Percentiles rank a stretch among this genome's conserved stretches.
Conservation (phyloP, 2,113 vertebrate species). For the Dasypus novemcinctus region DNA sequence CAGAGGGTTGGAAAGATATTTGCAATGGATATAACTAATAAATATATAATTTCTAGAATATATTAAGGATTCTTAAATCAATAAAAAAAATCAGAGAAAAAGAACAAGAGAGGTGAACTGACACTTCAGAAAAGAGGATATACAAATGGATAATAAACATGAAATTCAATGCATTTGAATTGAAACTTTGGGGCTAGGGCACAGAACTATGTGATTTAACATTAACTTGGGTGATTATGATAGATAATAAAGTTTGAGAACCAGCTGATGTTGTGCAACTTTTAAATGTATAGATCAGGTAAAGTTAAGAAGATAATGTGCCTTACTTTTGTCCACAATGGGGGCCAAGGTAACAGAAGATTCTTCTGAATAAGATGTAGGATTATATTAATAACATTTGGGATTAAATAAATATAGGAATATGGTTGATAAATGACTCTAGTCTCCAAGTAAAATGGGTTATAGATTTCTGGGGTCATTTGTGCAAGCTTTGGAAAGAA, state of each 20-base stretch:
- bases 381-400: neutral
- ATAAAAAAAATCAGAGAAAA: neutral
- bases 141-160: neutral
- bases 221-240: no score
- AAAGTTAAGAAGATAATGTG: neutral
- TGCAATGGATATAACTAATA: no score
- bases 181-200: no score
- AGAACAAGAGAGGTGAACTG: neutral
- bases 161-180: no score
- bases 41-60: neutral
- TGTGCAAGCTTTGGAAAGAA: neutral
- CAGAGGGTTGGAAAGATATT: no score
- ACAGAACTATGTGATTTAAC: no score
- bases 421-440: neutral
- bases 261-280: no score
- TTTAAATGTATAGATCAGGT: no score
- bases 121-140: neutral
- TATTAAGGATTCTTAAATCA: neutral
- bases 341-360: neutral
- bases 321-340: neutral
- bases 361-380: neutral
- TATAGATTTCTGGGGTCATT: neutral
- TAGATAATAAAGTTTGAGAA: no score
- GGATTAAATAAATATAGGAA: neutral
- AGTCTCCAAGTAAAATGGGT: neutral